Base-by-base conservation (phyloP, 2,888 invertebrate species). In the Drosophila borealis region DNA sequence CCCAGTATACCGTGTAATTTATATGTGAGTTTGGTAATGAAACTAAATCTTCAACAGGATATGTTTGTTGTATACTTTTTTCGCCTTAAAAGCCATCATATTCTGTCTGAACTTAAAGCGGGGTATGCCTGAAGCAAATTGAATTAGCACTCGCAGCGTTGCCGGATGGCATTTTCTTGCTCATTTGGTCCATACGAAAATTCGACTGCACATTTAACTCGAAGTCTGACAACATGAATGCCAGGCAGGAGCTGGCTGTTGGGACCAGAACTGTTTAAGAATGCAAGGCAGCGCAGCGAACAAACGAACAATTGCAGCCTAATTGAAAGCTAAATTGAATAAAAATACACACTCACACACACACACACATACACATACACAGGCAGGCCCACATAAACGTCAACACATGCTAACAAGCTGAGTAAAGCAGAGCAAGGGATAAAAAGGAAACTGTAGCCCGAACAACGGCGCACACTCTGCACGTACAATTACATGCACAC, bases 251-350 rank as follows among this genome's bases (percentile, higher is more conserved):
- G 50, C 48, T 33, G 49, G 50, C 48, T 33, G 41, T 14, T 14
- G 33, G 64, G 69, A 44, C 49, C 56, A 65, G 57, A 63, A 45
- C 89, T 84, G 85, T 75, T 89, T 89, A 79, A 83, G 81, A 87
- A 83, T 83, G 89, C 82, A 82, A 80, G 74, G 70, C 83, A 68
- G 63, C 78, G 78, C 73, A 73, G 55, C 79, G 82, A 72, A 72
- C 89, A 89, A 88, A 81, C 89, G 89, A 89, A 85, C 89, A 85
- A 89, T 88, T 88, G 89, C 82, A 85, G 85, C 82, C 85, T 89
- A 85, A 85, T 85, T 85, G 85, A 85, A 85, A 88, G 84, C 84
- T 84, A 89, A 85, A 85, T 85, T 85, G 88, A 85, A 89, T 85
- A 87, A 88, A 84, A 88, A 65, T 48, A 73, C 48, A 73, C 37